These are phyloP conservation scores for Chrysogorgia sp. DNA, from an alignment of 92 coral and sea anemone species.

Conservation along the genomic window DNA sequence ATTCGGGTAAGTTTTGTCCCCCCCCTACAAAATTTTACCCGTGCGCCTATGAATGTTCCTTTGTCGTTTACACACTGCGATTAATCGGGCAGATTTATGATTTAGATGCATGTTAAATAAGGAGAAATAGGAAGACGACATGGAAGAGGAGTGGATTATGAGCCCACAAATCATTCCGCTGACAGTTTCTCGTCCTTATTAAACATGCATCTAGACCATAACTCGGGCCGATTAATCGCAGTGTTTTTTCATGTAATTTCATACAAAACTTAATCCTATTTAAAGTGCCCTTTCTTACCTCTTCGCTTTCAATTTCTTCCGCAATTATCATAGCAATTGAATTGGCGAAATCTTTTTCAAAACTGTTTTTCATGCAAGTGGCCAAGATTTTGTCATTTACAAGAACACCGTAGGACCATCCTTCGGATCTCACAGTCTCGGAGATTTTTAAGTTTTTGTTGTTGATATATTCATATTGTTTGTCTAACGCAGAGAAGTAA, in stretches of 20 bases:
- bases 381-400: conserved; percentile 63
- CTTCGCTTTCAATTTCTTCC: background rate
- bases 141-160: background rate
- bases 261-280: background rate
- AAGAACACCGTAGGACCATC: conserved; percentile 75
- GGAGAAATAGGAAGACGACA: too few relatives aligned
- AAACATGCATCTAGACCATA: too few relatives aligned
- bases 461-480: conserved; percentile 48
- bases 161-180: too few relatives aligned
- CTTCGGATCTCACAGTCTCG: conserved; percentile 61
- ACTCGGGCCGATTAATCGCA: too few relatives aligned
- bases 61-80: too few relatives aligned
- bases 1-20: too few relatives aligned
- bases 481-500: conserved; percentile 58
- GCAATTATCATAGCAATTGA: background rate
- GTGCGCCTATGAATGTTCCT: too few relatives aligned
- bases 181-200: too few relatives aligned
- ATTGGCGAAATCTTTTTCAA: conserved; percentile 52
- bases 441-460: conserved; percentile 63
- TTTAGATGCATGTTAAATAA: too few relatives aligned
- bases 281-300: background rate
- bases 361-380: conserved; percentile 61
- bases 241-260: too few relatives aligned
- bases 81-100: too few relatives aligned
- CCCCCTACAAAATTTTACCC: too few relatives aligned